Evolutionary conservation across 2,113 vertebrate genomes (phyloP).

Genomic region (Empidonax alnorum): DNA sequence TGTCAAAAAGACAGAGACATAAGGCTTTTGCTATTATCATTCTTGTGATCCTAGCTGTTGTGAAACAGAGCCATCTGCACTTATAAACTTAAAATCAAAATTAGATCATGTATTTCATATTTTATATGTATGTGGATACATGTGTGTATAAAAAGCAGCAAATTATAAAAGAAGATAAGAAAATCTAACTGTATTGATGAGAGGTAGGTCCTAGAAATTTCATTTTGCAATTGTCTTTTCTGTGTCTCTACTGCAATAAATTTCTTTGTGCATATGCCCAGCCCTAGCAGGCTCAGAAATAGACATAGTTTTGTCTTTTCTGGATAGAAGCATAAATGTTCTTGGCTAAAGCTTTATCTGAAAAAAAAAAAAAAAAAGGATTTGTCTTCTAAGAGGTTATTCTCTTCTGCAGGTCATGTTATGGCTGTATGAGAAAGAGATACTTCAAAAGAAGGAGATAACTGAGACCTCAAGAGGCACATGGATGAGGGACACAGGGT

Average conservation of each 20-base stretch:
- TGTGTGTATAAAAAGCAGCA: neutral
- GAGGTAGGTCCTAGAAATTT: neutral
- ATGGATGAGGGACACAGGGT: neutral
- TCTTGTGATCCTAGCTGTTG: neutral
- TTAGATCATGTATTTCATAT: neutral
- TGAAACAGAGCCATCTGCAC: slow-evolving; percentile 26
- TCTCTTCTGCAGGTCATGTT: neutral
- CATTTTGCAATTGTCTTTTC: neutral
- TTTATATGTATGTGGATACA: neutral
- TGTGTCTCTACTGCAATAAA: neutral
- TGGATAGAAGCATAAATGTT: neutral
- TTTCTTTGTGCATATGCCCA: neutral
- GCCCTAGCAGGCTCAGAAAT: neutral
- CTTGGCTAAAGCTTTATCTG: neutral
- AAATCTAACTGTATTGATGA: neutral
- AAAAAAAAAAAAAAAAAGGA: neutral
- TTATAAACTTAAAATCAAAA: neutral
- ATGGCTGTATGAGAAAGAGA: neutral
- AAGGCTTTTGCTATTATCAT: neutral
- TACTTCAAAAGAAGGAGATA: neutral
- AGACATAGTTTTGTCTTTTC: neutral
- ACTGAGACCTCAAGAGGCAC: neutral
- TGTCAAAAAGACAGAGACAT: neutral
- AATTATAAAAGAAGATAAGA: neutral
- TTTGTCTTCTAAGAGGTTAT: neutral